Evolutionary conservation across 2,113 vertebrate species (phyloP), one percentile per base, ranked within the genome.

Genomic region (Lasiurus cinereus): DNA sequence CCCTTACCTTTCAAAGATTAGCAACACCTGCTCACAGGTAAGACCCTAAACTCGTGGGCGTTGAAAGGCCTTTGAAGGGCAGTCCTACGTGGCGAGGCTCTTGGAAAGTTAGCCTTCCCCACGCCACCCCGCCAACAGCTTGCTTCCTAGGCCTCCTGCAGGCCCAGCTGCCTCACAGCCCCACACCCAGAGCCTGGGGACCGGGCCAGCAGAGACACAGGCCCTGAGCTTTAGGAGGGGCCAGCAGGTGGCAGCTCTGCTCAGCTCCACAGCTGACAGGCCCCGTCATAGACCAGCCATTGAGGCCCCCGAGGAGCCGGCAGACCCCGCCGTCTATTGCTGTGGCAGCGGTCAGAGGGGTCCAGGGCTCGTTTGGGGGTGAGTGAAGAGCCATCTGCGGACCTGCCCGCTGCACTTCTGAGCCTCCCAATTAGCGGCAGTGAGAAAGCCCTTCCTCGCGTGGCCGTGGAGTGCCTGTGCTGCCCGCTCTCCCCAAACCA

Each of bases 401-500:
- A n/a, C 6, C 31, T 2, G 27, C 29, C 29, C 2, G 3, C n/a
- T n/a, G 48, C 29, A 1, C 59, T 22, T 69, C 31, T 29, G 22
- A 48, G n/a, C 33, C 21, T 73, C 31, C 14, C 19, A 14, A 0
- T 67, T 18, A 12, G 56, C 33, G 10, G 31, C 56, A 3, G 21
- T 14, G 31, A 59, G 24, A 33, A 29, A 31, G 3, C n/a, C 8
- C 29, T 43, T 5, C 22, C 52, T n/a, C 5, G 24, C 14, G 0
- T 0, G 29, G 64, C 2, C 0, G 15, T 18, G 46, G 33, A 19
- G n/a, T 1, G 0, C 67, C 36, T 46, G 43, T 31, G 7, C 3
- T 29, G 19, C 43, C 10, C 66, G 2, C 50, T 54, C 72, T 31
- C 54, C 54, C 2, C 1, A 54, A 6, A 1, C 18, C 4, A 8